Conservation (phyloP, 2,888 invertebrate species). For the Nysson spinosus region DNA sequence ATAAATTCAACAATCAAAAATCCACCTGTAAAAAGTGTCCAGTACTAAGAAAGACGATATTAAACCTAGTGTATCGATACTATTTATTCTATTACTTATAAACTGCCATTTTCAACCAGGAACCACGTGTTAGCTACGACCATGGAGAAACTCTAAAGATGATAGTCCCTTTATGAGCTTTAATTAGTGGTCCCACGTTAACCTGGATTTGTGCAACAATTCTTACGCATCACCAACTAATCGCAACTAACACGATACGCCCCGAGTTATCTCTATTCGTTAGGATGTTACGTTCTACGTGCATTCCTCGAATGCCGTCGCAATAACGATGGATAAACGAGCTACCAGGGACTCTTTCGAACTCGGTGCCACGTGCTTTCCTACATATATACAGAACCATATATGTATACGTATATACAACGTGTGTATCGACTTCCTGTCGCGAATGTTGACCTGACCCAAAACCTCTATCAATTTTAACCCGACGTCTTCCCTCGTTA, state of each 20-base stretch:
- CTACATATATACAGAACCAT: conserved; percentile 4
- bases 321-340: background rate
- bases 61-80: too few species aligned
- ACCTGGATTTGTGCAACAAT: conserved; percentile 8
- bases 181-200: conserved; percentile 40
- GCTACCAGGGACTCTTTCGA: conserved; percentile 7
- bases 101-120: too few species aligned
- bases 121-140: conserved; percentile 8
- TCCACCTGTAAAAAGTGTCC: too few species aligned
- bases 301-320: background rate
- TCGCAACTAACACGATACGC: background rate
- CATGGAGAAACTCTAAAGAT: conserved; percentile 7
- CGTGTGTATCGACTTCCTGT: conserved; percentile 29
- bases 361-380: conserved; percentile 12
- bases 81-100: too few species aligned
- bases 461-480: conserved; percentile 7
- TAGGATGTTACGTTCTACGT: too few species aligned
- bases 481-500: background rate
- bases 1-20: too few species aligned
- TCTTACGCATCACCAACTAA: background rate
- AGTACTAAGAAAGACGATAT: too few species aligned
- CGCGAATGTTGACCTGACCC: conserved; percentile 28
- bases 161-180: conserved; percentile 25
- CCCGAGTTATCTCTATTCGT: background rate
- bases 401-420: conserved; percentile 36